These are phyloP conservation scores for Sarcophaga variegata DNA, from an alignment of 2,888 invertebrate species.

Conservation along the genomic window DNA sequence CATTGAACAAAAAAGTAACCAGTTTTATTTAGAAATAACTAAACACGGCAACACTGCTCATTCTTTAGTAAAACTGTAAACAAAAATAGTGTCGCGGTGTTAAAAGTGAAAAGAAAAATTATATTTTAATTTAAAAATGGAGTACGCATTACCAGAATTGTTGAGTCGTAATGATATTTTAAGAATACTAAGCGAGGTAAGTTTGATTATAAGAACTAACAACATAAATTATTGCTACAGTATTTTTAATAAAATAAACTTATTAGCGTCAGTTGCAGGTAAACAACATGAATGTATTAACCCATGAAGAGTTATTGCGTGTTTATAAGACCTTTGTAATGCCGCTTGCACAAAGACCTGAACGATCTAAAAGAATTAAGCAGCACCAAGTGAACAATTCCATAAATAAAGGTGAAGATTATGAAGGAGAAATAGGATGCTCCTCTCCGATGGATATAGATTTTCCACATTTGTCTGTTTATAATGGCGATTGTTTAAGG, in stretches of 20 bases:
- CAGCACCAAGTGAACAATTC: not conserved
- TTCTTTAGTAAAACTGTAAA: conserved; percentile 40
- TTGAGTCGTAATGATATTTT: conserved; percentile 73
- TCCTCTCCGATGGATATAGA: conserved; percentile 52
- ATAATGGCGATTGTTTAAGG: not conserved
- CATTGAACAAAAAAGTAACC: no score
- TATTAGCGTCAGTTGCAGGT: conserved; percentile 73
- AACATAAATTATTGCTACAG: not conserved
- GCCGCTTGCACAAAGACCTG: conserved; percentile 71
- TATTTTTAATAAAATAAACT: not conserved
- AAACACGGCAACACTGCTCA: no score
- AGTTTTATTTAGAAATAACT: not conserved
- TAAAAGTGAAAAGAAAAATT: not conserved
- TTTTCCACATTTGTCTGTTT: not conserved
- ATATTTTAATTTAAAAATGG: conserved; percentile 67
- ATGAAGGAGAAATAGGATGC: conserved; percentile 27
- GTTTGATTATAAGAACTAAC: not conserved
- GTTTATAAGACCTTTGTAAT: conserved; percentile 75
- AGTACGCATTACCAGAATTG: conserved; percentile 69
- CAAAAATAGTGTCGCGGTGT: conserved; percentile 3
- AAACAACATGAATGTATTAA: conserved; percentile 71
- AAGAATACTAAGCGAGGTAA: conserved; percentile 74
- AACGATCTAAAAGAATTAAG: conserved; percentile 33
- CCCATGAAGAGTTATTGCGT: conserved; percentile 71
- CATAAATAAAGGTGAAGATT: not conserved